phyloP scores from a whole-genome alignment of 1,140 invertebrate genomes.

The Apolygus lucorum region DNA sequence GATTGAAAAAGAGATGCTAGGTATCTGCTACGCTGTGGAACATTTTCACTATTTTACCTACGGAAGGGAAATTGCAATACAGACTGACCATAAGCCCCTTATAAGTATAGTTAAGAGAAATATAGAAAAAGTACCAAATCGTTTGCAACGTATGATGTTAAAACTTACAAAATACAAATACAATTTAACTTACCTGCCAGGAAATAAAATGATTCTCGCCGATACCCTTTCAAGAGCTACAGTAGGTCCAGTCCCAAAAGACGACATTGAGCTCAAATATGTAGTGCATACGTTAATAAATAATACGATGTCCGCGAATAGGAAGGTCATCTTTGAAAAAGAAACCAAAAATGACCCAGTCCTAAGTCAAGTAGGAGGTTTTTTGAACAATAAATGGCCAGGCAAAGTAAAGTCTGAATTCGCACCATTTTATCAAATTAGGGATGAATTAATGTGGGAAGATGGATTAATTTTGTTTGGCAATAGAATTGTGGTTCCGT shows the following conservation, averaged over 20 bases:
- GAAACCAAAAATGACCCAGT: conserved; percentile 5
- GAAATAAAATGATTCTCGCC: no score
- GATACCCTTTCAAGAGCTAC: no score
- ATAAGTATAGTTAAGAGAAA: conserved; percentile 7
- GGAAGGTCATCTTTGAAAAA: conserved; percentile 2
- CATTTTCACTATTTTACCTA: neutral
- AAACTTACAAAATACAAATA: no score
- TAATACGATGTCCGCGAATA: neutral
- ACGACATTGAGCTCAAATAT: neutral
- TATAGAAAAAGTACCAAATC: conserved; percentile 9
- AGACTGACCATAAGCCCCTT: conserved; percentile 15
- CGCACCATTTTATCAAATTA: conserved; percentile 10
- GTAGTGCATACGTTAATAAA: neutral
- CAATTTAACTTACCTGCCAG: no score
- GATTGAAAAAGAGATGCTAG: conserved; percentile 11
- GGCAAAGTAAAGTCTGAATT: neutral
- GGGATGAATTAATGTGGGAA: neutral
- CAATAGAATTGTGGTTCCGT: conserved; percentile 6
- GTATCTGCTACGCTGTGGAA: neutral
- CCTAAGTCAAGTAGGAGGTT: neutral
- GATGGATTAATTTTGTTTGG: conserved; percentile 18
- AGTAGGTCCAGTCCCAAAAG: no score
- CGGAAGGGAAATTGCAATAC: no score
- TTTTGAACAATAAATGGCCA: conserved; percentile 7
- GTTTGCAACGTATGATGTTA: no score